Base-by-base conservation (phyloP, 2,113 vertebrate species). In the Corythornis cristatus region DNA sequence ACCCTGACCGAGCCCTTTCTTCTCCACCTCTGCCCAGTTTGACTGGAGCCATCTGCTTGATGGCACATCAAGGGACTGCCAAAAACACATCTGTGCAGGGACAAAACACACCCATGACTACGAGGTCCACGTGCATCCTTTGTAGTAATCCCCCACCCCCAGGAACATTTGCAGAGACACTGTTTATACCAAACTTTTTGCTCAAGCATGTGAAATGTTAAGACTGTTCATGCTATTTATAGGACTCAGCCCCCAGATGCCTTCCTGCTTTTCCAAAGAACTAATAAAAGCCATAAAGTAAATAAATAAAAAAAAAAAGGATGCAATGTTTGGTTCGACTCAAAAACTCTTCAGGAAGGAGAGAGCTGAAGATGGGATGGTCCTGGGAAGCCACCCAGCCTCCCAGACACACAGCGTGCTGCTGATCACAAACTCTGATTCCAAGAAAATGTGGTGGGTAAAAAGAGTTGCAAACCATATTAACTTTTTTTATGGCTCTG, bases 61-160 rank as follows among this genome's bases (percentile, higher is more conserved):
- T 33, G 33, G 31, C 40, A 12, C 14, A 3, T 5, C 62, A 11
- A 1, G 0, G 48, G 26, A 29, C 73, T 45, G 48, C 35, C 67
- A 51, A 51, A 18, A 0, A 0, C 46, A 22, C 66, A 5, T 14
- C 25, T 19, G 20, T 25, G 66, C 29, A 25, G 42, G 45, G 37
- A 33, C 10, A 48, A 86, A 80, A 57, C 0, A 8, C 75, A 53
- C 3, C 31, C 37, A 5, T 0, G 3, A 5, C 29, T 5, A 2
- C 1, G 0, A 29, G 21, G 23, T 6, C 22, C 26, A 33, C 0
- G 0, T 22, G 11, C 37, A 40, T 13, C 51, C 21, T 46, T 2
- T 25, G 8, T 1, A 6, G 25, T 2, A 4, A 28, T 37, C 15
- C 0, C 8, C 28, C 8, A 13, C 5, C 0, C 17, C 12, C 22